Evolutionary conservation across 2,888 invertebrate genomes (phyloP).

Genomic region (Lasioglossum oenotherae): DNA sequence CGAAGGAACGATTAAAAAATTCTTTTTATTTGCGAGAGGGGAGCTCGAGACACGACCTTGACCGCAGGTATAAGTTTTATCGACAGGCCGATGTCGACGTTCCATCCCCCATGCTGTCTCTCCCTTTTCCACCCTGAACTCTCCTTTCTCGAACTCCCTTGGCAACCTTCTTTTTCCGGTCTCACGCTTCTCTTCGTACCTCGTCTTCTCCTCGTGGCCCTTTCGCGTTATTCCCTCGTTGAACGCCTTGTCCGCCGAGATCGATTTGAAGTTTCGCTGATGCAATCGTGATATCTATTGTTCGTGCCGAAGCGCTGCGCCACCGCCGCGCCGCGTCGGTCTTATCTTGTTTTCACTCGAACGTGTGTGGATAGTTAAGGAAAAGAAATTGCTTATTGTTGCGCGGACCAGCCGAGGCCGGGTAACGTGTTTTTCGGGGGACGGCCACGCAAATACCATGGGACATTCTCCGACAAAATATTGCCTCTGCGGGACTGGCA

Average conservation of each 20-base stretch:
- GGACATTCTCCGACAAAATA: neutral
- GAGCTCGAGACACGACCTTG: conserved; percentile 6
- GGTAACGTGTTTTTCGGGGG: neutral
- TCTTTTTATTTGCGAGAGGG: neutral
- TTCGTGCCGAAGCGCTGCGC: conserved; percentile 11
- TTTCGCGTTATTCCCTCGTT: conserved; percentile 26
- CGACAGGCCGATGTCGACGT: conserved; percentile 8
- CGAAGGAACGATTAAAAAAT: neutral
- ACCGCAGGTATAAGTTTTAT: neutral
- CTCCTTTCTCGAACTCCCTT: neutral
- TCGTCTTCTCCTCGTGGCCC: conserved; percentile 8
- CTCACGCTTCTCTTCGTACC: conserved; percentile 14
- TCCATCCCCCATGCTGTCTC: neutral
- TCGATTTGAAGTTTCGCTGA: conserved; percentile 58
- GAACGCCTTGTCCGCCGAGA: conserved; percentile 47
- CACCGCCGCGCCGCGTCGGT: neutral
- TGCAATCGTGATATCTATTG: conserved; percentile 54
- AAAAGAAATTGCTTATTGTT: conserved; percentile 42
- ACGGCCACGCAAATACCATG: neutral
- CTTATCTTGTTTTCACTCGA: conserved; percentile 46
- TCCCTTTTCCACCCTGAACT: neutral
- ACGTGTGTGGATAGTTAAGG: conserved; percentile 42
- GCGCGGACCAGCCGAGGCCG: neutral
- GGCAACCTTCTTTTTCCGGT: neutral
- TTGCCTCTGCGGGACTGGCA: neutral